Evolutionary conservation across 2,888 invertebrate genomes (phyloP), one percentile per base, ranked within the genome.

Genomic region (Liopterus haemorrhoidalis): DNA sequence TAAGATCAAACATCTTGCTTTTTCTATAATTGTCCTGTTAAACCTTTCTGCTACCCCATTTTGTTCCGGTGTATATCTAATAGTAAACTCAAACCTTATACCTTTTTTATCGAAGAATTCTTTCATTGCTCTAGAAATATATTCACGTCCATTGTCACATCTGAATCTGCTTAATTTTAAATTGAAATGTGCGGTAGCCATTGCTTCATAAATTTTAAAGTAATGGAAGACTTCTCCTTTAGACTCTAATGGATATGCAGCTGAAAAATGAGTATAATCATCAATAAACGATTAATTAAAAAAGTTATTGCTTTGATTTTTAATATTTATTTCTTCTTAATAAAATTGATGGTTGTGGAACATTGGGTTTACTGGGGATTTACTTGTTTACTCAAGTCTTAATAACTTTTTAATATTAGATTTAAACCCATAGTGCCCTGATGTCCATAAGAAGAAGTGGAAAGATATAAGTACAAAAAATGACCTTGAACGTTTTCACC

Each of bases 61-160:
- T 28, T 57, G 56, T 42, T 60, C 38, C 1, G 59, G 58, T 4
- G 57, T 58, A 41, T 59, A 59, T 4, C 51, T 41, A 4, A 54
- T 52, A n/a, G 55, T 56, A 19, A 52, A 55, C 36, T 60, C 53
- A 32, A 51, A 38, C 19, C 46, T 40, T 28, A 60, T 60, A 3
- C 58, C 57, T 30, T 47, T 53, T 1, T 28, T 22, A 32, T 55
- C 50, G 25, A 51, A 56, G 45, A 46, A 48, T 11, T 51, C 12
- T 36, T 48, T 49, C 20, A 59, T 50, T 27, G 60, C 58, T 46
- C 53, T 57, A 14, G 58, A 59, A 32, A 59, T 48, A 50, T 61
- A 61, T 48, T 62, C 57, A 14, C 55, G 48, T 5, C 60, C 59
- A 53, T 60, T 62, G 49, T 61, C 53, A 37, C 53, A 54, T 38